Evolutionary conservation across 2,888 invertebrate species (phyloP), one percentile per base, ranked within the genome.

Genomic region (Catotricha subobsoleta): DNA sequence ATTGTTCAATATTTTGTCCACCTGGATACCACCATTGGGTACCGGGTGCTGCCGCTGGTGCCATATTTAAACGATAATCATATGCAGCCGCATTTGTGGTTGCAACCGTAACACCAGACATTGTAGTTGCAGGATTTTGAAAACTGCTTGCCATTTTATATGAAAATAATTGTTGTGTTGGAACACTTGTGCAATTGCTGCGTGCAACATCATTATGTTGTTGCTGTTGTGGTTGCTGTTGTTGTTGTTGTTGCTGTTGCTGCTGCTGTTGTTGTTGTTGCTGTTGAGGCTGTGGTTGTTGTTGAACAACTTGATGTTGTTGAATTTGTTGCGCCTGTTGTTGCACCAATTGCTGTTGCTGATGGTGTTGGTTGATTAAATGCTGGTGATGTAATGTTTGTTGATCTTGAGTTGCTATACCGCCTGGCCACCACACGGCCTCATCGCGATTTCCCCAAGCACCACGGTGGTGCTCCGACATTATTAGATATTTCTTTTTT

Each of bases 71-170:
- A 59, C 80, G 76, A 62, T 81, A 81, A 62, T 81, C 81, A 62
- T 80, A 81, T 54, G 71, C 74, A 21, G 46, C 47, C 51, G 71
- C 67, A 53, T 68, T 67, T 49, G 72, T 68, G 52, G 74, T 68
- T 50, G 72, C 69, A 51, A 72, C 69, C 52, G 61, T 69, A 63
- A 69, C 74, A 66, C 65, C 71, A 56, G 66, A 69, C 65, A 71
- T 71, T 57, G 71, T 75, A 63, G 72, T 75, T 65, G 70, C 67
- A 53, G 74, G 72, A 61, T 73, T 74, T 54, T 80, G 74, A 69
- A 83, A 82, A 60, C 79, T 80, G 60, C 79, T 77, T 54, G 81
- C 77, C 81, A 84, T 82, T 71, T 83, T 84, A 63, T 84, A 84
- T 47, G 78, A 76, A 60, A 82, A 83, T 51, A 82, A 68, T 63